These are phyloP conservation scores for Psittacula derbiana DNA, from an alignment of 2,797 vertebrate species.

Conservation along the genomic window DNA sequence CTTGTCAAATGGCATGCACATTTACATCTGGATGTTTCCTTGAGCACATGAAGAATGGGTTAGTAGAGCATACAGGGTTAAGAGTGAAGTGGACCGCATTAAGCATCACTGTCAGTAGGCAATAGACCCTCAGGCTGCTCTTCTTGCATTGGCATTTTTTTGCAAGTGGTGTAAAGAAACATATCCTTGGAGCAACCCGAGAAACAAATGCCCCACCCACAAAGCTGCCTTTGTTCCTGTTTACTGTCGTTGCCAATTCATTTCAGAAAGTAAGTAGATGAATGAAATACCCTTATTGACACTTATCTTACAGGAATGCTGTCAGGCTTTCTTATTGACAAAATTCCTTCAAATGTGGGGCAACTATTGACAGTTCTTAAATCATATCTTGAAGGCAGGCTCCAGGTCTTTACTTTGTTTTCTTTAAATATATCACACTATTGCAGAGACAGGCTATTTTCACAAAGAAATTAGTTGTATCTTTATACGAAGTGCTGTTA, in stretches of 20 bases:
- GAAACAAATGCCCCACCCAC: background rate
- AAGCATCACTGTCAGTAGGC: background rate
- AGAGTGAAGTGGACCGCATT: background rate
- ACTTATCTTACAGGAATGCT: background rate
- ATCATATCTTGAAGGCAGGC: background rate
- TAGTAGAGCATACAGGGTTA: background rate
- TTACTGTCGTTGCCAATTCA: background rate
- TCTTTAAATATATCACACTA: slow-evolving; percentile 1
- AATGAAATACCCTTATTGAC: background rate
- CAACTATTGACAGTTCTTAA: background rate
- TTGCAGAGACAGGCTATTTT: slow-evolving; percentile 44
- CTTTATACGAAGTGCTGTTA: slow-evolving; percentile 55
- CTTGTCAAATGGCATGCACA: too few relatives aligned
- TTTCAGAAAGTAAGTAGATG: background rate
- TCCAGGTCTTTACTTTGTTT: slow-evolving; percentile 26
- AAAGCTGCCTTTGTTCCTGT: background rate
- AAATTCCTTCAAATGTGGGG: background rate
- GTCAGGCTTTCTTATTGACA: background rate
- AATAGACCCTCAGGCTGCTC: background rate
- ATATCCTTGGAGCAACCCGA: background rate
- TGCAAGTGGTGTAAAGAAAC: background rate
- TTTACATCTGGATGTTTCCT: background rate
- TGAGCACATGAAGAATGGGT: background rate
- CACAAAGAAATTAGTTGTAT: slow-evolving; percentile 62
- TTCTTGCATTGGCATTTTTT: background rate